Evolutionary conservation across 2,113 vertebrate species (phyloP).

Genomic region (Rhinoderma darwinii): DNA sequence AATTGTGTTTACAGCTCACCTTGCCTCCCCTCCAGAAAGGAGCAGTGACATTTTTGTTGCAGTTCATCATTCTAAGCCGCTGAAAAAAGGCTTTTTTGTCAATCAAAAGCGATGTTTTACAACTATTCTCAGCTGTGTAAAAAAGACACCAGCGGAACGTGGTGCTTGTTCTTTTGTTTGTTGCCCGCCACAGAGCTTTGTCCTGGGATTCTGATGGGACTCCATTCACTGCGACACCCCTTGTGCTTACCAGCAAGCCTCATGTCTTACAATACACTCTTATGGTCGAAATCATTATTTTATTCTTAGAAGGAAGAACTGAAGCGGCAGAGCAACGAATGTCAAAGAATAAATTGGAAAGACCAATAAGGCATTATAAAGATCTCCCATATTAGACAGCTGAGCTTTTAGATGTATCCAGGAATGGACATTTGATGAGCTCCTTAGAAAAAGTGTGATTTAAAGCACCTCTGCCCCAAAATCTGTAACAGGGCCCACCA

Average conservation of each 20-base stretch:
- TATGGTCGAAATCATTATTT: background rate
- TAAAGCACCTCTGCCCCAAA: no score
- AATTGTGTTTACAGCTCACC: constrained; percentile 24
- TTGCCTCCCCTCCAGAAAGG: background rate
- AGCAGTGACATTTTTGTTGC: constrained; percentile 42
- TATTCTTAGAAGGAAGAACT: background rate
- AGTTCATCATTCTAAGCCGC: constrained; percentile 8
- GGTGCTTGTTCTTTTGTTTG: constrained; percentile 31
- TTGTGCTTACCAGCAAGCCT: constrained; percentile 16
- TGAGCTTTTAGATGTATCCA: background rate
- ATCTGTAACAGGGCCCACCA: no score
- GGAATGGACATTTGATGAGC: background rate
- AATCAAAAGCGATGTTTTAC: constrained; percentile 37
- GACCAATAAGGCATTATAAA: background rate
- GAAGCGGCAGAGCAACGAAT: background rate
- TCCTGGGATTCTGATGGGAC: constrained; percentile 6
- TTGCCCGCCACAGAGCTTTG: constrained; percentile 32
- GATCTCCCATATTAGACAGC: background rate
- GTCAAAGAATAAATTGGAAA: background rate
- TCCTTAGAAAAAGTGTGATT: no score
- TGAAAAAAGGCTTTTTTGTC: constrained; percentile 37
- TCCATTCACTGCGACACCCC: constrained; percentile 30
- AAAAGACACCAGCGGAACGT: background rate
- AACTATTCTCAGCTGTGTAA: constrained; percentile 28
- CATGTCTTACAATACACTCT: constrained; percentile 3